phyloP scores from a whole-genome alignment of 2,113 vertebrate genomes.

The Plotosus lineatus region DNA sequence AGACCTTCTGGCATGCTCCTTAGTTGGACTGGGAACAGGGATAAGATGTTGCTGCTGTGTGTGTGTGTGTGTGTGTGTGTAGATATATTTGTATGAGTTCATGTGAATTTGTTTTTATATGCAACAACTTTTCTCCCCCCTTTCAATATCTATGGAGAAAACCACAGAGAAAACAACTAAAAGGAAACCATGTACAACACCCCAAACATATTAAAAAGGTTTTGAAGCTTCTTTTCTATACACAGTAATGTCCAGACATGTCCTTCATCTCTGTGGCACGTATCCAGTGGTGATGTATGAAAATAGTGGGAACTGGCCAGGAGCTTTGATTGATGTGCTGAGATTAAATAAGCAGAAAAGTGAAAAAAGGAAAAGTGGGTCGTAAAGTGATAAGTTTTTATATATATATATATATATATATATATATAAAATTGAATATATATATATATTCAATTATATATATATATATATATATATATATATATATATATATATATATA shows the following conservation, averaged over 20 bases:
- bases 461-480: too few species aligned
- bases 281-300: neutral
- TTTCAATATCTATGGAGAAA: neutral
- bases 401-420: too few species aligned
- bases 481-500: too few species aligned
- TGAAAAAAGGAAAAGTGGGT: too few species aligned
- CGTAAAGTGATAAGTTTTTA: too few species aligned
- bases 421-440: too few species aligned
- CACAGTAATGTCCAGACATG: too few species aligned
- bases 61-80: neutral
- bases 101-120: constrained; percentile 4
- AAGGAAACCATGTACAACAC: neutral
- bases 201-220: neutral
- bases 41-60: constrained; percentile 66
- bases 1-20: constrained; percentile 66
- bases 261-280: neutral
- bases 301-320: neutral
- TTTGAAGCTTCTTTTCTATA: neutral
- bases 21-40: constrained; percentile 66
- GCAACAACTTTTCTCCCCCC: neutral
- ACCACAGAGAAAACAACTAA: neutral
- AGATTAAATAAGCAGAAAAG: neutral
- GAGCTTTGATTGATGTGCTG: neutral
- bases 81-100: constrained; percentile 15
- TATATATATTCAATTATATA: too few species aligned